These are phyloP conservation scores for Tragulus kanchil DNA, from an alignment of 2,113 vertebrate species.

Conservation along the genomic window DNA sequence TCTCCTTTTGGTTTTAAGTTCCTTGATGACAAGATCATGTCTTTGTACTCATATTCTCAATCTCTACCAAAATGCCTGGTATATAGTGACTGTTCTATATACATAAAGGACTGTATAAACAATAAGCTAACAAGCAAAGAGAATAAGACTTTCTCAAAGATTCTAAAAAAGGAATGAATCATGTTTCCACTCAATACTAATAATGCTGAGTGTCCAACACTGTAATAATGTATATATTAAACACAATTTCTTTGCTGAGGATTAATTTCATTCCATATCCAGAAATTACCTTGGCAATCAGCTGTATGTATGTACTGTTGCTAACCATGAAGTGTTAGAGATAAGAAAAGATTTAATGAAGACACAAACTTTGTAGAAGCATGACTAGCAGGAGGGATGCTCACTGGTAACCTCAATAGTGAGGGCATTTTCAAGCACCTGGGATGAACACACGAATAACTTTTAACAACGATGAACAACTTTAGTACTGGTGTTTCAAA, in stretches of 20 bases:
- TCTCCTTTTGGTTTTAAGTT: neutral
- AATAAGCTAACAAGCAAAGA: neutral
- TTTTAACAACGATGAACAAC: neutral
- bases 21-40: neutral
- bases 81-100: neutral
- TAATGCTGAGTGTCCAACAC: neutral
- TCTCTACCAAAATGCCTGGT: neutral
- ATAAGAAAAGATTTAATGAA: neutral
- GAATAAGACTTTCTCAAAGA: neutral
- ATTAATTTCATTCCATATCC: neutral
- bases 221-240: neutral
- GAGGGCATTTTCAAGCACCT: neutral
- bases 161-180: neutral
- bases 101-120: neutral
- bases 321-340: neutral
- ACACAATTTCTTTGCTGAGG: neutral
- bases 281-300: neutral
- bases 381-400: neutral
- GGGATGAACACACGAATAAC: neutral
- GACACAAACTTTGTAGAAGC: neutral
- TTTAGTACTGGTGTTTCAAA: neutral
- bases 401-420: neutral
- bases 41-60: neutral
- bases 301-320: neutral
- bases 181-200: neutral